These are phyloP conservation scores for Acrobasis repandana DNA, from an alignment of 2,888 invertebrate species.

Conservation along the genomic window DNA sequence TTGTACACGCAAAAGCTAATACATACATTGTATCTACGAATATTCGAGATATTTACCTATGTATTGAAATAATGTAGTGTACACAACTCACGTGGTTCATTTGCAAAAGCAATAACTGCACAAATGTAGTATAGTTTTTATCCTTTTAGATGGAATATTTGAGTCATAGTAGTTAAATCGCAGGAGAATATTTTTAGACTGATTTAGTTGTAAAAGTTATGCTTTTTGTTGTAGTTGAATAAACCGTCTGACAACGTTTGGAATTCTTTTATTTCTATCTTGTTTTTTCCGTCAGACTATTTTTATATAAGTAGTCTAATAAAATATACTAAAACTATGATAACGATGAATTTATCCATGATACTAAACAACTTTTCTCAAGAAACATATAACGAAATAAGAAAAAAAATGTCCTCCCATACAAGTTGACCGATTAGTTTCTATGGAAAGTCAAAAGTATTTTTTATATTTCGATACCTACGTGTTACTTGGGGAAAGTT, in stretches of 20 bases:
- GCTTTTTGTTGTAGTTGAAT: constrained; percentile 82
- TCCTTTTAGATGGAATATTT: constrained; percentile 71
- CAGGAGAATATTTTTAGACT: constrained; percentile 82
- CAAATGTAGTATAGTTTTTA: constrained; percentile 53
- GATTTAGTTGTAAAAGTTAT: constrained; percentile 81
- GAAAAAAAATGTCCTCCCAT: too few species aligned
- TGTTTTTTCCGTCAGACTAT: too few species aligned
- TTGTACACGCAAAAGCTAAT: constrained; percentile 13
- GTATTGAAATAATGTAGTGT: constrained; percentile 22
- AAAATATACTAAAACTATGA: too few species aligned
- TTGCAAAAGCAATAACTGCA: constrained; percentile 43
- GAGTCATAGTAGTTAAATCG: constrained; percentile 67
- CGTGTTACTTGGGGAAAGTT: too few species aligned
- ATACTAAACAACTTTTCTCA: too few species aligned
- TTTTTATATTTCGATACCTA: too few species aligned
- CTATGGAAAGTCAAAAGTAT: too few species aligned
- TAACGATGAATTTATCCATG: too few species aligned
- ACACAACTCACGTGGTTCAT: constrained; percentile 27
- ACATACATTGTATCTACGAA: neutral
- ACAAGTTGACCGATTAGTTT: too few species aligned
- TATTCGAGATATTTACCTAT: constrained; percentile 18
- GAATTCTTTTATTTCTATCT: constrained; percentile 33
- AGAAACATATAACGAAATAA: too few species aligned
- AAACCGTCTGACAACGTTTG: constrained; percentile 68
- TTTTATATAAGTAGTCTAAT: too few species aligned